Base-by-base conservation (phyloP, 2,113 vertebrate species). In the Otus sunia region DNA sequence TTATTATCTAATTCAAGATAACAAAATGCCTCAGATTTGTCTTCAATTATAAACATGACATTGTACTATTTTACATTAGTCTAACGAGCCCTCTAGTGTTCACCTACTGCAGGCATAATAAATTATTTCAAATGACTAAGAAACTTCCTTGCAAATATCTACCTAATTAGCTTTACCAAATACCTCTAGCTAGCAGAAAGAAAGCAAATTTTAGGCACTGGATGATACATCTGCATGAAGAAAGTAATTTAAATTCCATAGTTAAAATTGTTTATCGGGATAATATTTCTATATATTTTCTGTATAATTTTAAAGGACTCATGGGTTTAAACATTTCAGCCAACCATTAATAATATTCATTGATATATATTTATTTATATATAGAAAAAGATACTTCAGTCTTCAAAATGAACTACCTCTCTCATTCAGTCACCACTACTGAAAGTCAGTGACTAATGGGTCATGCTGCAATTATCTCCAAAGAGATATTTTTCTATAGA, bases 41-140 rank as follows among this genome's bases (percentile, higher is more conserved):
- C 47, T 62, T 79, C 22, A 22, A 4, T 50, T 36, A 60, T 11
- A 55, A 85, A 82, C 21, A 34, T 12, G 36, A 41, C 9, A 19
- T 16, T 47, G 7, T 59, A n/a, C 16, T 50, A 29, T 58, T 89
- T 92, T 92, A 37, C 53, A 36, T 60, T 88, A 96, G 94, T 92
- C 96, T 97, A 64, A 93, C 73, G 96, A 92, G 97, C 97, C 98
- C 98, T 96, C 98, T 98, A 97, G 97, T 69, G 98, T 80, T 96
- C 84, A 84, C 19, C 45, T 20, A 19, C 10, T 3, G 4, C 73
- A 68, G 32, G 12, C 20, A 36, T 6, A 36, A 47, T 17, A 49
- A 19, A 23, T 67, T 52, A 71, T 53, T 77, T 80, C 47, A 47
- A 83, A 47, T 6, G 3, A 41, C 45, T 30, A 39, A 30, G 17